These are phyloP conservation scores for Eupithecia insigniata DNA, from an alignment of 2,888 invertebrate species.

Conservation along the genomic window DNA sequence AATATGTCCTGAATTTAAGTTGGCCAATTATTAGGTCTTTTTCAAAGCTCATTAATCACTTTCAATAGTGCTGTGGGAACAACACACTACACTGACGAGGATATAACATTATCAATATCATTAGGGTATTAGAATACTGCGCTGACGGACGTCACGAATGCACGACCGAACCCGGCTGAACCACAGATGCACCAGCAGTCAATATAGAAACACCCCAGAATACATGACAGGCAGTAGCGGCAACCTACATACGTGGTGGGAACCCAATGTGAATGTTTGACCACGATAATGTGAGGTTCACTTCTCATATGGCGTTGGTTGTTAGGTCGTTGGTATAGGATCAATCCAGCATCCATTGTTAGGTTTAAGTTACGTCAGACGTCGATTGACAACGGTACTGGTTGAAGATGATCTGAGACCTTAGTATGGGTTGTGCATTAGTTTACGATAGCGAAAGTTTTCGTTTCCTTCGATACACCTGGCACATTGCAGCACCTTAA, in stretches of 20 bases:
- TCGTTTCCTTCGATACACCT: not conserved
- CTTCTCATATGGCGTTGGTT: conserved; percentile 40
- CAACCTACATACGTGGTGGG: conserved; percentile 48
- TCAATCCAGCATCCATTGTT: conserved; percentile 18
- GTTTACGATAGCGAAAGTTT: not conserved
- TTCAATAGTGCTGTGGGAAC: conserved; percentile 29
- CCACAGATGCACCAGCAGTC: conserved; percentile 10
- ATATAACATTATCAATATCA: conserved; percentile 40
- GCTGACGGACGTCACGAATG: conserved; percentile 50
- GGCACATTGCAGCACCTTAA: too few species aligned
- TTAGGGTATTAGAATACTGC: conserved; percentile 37
- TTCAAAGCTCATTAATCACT: conserved; percentile 5
- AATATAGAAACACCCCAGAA: conserved; percentile 13
- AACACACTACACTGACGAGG: conserved; percentile 26
- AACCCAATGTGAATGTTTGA: conserved; percentile 48
- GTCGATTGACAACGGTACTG: not conserved
- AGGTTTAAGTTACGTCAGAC: conserved; percentile 12
- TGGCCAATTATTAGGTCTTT: not conserved
- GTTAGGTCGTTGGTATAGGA: conserved; percentile 31
- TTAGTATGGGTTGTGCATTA: not conserved
- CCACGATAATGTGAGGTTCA: conserved; percentile 45
- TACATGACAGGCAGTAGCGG: conserved; percentile 10
- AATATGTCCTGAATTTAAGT: not conserved
- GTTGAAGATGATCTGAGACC: not conserved
- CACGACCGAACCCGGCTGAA: conserved; percentile 36